Evolutionary conservation across 1,140 invertebrate species (phyloP), one percentile per base, ranked within the genome.

Genomic region (Drosophila leontia): DNA sequence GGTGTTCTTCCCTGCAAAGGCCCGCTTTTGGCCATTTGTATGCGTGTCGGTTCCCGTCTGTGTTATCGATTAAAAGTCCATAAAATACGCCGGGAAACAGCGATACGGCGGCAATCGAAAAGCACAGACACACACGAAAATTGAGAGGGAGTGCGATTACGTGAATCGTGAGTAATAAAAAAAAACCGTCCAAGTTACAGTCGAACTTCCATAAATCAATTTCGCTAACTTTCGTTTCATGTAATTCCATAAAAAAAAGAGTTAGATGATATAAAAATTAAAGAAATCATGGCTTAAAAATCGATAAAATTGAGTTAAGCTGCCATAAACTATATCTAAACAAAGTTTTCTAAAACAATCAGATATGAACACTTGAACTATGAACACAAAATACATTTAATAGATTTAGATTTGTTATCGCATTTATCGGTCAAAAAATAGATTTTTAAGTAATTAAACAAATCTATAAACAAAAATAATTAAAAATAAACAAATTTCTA

Each of bases 21-120:
- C 71, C 39, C 29, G 44, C 45, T 29, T 57, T 35, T 32, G 69
- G 47, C 32, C 51, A 23, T 55, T 45, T 32, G 67, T 80, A 34
- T 81, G 82, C 77, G 68, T 72, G 50, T 35, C 42, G 23, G 47
- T 41, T 32, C 41, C 42, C 35, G 44, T 55, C 51, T 55, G 71
- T 74, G 80, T 84, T 88, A 88, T 88, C 84, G 85, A 87, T 87
- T 88, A 57, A 74, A 77, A 85, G 65, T 53, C 79, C 62, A 86
- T 86, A 85, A 85, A 82, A 65, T 78, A 44, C 51, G 37, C 82
- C 77, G 72, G 63, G 68, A 53, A 77, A 61, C 29, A 39, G 34
- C 63, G 41, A 80, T 45, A 78, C 48, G 42, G 50, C 42, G 42
- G 56, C 51, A 55, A 55, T 55, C 17, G 51, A 37, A 39, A 51